Evolutionary conservation across 2,113 vertebrate species (phyloP), one percentile per base, ranked within the genome.

Genomic region (Isichthys henryi): DNA sequence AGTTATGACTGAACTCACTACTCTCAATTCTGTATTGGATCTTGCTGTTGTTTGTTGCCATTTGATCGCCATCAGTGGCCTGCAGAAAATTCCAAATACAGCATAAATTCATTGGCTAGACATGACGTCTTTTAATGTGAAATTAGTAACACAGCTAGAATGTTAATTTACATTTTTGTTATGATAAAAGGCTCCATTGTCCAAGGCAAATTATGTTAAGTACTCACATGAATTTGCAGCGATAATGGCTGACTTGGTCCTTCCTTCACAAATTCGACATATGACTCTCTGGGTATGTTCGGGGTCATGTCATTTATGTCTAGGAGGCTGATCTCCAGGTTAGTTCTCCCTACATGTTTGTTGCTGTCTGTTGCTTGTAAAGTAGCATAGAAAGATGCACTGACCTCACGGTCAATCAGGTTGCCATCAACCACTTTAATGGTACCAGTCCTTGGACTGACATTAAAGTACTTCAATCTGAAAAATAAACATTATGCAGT

Each of bases 41-140:
- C n/a, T 88, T 0, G 13, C 97, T 98, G 93, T 99, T 99, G 87
- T 0, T 35, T 27, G 92, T 96, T 0, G 0, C 80, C 0, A 94
- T 93, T 8, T 98, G 92, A 0, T 99, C 98, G 0, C 91, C 92
- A 89, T 99, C 98, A 0, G 92, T 93, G 86, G 97, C 98, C 98
- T 99, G 85, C 27, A 21, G 85, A 91, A 80, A 48, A 88, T 87
- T 82, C 19, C 74, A 88, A 70, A 46, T 91, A 70, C 39, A 86
- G 15, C 21, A n/a, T 43, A 31, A 17, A 91, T 45, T 39, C 23
- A 53, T 53, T 53, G n/a, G 48, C 15, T 35, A 49, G 83, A 27
- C 45, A 0, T 27, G 11, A 85, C 23, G 50, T 45, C 4, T 77
- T 39, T 77, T 1, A 39, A 80, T 19, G 15, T 8, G 35, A 43